Percentiles rank a stretch among this genome's conserved stretches.
Evolutionary conservation across 2,113 vertebrate genomes (phyloP).

Genomic region (Lipotes vexillifer): DNA sequence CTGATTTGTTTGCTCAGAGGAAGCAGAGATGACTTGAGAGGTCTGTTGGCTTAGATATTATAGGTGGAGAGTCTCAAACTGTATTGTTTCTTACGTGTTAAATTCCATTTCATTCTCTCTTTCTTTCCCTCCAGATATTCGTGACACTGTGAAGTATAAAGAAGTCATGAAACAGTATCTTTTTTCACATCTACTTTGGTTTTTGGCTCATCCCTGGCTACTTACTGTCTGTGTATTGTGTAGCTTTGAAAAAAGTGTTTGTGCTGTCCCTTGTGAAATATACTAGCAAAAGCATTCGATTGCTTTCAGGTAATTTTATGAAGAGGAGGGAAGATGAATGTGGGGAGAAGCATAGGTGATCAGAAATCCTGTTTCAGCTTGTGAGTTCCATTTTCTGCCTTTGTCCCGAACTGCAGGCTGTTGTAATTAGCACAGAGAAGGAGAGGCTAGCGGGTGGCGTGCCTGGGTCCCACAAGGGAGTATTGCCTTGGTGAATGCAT

Average conservation of each 20-base stretch:
- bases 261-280: background rate
- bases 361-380: background rate
- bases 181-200: conserved; percentile 49
- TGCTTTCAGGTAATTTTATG: background rate
- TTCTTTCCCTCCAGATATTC: conserved; percentile 85
- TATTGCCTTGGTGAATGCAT: background rate
- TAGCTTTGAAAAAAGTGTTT: background rate
- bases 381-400: background rate
- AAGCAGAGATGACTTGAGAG: background rate
- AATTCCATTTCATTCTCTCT: background rate
- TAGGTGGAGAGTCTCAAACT: background rate
- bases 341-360: background rate
- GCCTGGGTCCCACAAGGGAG: background rate
- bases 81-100: background rate
- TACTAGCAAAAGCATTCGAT: background rate
- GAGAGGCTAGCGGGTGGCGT: background rate
- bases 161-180: conserved; percentile 99
- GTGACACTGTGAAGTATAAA: conserved; percentile 98
- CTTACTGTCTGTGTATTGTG: background rate
- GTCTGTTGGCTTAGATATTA: background rate
- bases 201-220: background rate
- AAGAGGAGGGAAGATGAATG: background rate
- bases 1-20: background rate
- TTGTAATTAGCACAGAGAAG: background rate
- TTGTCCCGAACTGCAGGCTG: background rate